Evolutionary conservation across 1,140 invertebrate genomes (phyloP), one percentile per base, ranked within the genome.

Genomic region (Brachionus sp.): DNA sequence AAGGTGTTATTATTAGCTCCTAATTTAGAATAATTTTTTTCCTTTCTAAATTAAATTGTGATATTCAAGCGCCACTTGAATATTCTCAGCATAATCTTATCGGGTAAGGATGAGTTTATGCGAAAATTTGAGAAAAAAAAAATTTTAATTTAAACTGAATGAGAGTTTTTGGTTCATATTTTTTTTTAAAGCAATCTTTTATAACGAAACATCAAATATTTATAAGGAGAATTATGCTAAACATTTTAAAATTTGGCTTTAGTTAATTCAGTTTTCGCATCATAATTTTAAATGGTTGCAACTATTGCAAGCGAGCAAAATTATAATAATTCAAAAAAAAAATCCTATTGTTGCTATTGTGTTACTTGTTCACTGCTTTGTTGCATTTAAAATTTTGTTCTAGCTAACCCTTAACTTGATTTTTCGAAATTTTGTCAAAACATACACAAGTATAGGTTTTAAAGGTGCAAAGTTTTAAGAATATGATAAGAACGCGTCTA

Each of bases 151-250:
- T 57, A 57, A 57, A 57, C 50, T 57, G 16, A 57, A 57, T 25
- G 19, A 57, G 50, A 57, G 50, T 57, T 57, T 23, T 19, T 57
- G 44, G 4, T 50, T 50, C 44, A 50, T 29, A 29, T 29, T 29
- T 29, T 57, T n/a, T 57, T 57, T 57, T 57, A 16, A 57, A 57
- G 19, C 50, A 57, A 57, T 57, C 50, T 57, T 9, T 57, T 23
- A 57, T 57, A 57, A 57, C 50, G 50, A 57, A 57, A 57, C 50
- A 57, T 57, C 50, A 57, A 57, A 57, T 57, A 57, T 57, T 57
- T 23, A 57, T 57, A 57, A 57, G 44, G 13, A 50, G 50, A 57
- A 57, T 57, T 57, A 57, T 57, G 50, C 50, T 57, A 57, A 57
- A 57, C 16, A 57, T 57, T 57, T 19, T 19, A 25, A 57, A 57